Base-by-base conservation (phyloP, 1,140 invertebrate genomes). In the Caenorhabditis briggsae region DNA sequence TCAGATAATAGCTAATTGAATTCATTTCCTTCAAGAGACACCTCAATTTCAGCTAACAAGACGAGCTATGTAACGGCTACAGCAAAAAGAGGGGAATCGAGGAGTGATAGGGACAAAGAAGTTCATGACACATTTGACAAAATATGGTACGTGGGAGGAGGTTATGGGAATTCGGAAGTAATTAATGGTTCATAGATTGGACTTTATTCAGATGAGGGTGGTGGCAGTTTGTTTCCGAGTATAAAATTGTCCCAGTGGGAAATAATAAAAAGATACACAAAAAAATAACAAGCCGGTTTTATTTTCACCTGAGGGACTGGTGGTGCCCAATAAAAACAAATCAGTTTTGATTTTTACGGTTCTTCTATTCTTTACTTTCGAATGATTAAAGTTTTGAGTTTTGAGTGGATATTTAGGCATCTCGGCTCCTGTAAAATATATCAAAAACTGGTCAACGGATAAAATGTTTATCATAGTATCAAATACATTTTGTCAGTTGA, bases 21-120 rank as follows among this genome's bases (percentile, higher is more conserved):
- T 43, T 43, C 14, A 46, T 14, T 70, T 70, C 64, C 64, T 70
- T 46, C 46, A 64, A 64, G 59, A 33, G 59, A 33, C 9, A 64
- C 14, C 20, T 20, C 33, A 64, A 9, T 18, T 33, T n/a, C 14
- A 12, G 41, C 46, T 43, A n/a, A 43, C 5, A 70, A 70, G 16
- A 70, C 33, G 33, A 33, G 3, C 33, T 33, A 33, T 33, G 33
- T 33, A 33, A 33, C 1, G 33, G 33, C 1, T 33, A n/a, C n/a
- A n/a, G n/a, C n/a, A n/a, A n/a, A n/a, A n/a, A n/a, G n/a, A n/a
- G n/a, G n/a, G n/a, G n/a, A n/a, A n/a, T n/a, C n/a, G n/a, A n/a
- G n/a, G 33, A 33, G 33, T 33, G 33, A 18, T 33, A n/a, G 50
- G 50, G 16, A 58, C 18, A 58, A 16, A 58, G 14, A 58, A 58